These are phyloP conservation scores for Linurgus olivaceus DNA, from an alignment of 2,797 vertebrate species.

Conservation along the genomic window DNA sequence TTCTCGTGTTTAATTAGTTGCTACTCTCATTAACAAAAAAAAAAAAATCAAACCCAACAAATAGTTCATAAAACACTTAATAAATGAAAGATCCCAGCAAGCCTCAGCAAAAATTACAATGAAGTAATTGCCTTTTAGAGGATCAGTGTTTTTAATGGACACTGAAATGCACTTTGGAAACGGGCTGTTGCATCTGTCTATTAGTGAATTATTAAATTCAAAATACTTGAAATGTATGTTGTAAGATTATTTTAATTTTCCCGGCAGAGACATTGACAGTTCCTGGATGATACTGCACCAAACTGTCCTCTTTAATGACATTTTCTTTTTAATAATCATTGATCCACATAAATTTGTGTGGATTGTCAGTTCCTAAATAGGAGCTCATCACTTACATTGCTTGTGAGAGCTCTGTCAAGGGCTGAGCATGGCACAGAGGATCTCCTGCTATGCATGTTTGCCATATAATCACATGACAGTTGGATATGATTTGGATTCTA, in stretches of 20 bases:
- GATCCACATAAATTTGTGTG: background rate
- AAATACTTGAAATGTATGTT: constrained; percentile 4
- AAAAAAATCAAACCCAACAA: background rate
- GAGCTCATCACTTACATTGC: background rate
- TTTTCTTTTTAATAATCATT: constrained; percentile 51
- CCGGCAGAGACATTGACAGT: background rate
- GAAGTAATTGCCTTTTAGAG: background rate
- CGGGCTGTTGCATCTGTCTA: background rate
- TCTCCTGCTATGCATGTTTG: background rate
- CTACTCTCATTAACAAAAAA: background rate
- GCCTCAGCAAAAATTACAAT: background rate
- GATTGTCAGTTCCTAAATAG: background rate
- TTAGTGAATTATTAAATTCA: constrained; percentile 18
- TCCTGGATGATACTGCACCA: background rate
- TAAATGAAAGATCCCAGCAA: background rate
- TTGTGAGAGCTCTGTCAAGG: background rate
- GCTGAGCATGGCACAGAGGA: background rate
- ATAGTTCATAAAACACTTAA: background rate
- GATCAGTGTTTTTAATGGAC: background rate
- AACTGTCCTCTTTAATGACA: constrained; percentile 9
- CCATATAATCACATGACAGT: background rate
- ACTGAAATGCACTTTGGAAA: background rate
- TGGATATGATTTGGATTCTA: background rate
- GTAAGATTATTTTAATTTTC: constrained; percentile 28
- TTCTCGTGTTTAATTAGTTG: background rate